Evolutionary conservation across 2,113 vertebrate species (phyloP).

Genomic region (Nerophis lumbriciformis): DNA sequence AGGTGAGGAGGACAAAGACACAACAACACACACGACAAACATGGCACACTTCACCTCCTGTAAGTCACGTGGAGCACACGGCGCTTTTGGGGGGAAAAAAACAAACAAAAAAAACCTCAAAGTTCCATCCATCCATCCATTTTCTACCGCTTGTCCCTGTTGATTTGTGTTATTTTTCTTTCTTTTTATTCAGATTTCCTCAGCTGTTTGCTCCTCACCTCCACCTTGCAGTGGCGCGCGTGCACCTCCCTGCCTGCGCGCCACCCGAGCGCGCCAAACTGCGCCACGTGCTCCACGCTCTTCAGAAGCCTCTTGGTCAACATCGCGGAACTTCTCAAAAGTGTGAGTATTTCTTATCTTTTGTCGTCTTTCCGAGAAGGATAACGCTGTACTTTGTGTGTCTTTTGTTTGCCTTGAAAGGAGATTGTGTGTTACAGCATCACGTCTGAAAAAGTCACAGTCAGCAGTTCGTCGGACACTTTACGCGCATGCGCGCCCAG

Average conservation of each 20-base stretch:
- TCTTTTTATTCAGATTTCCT: conserved; percentile 23
- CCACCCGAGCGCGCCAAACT: background rate
- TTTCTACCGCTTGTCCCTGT: no score
- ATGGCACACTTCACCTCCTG: conserved; percentile 39
- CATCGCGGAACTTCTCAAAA: conserved; percentile 6
- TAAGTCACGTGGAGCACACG: conserved; percentile 30
- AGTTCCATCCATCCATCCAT: no score
- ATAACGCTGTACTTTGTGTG: no score
- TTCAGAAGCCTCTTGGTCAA: conserved; percentile 35
- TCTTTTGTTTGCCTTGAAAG: conserved; percentile 9
- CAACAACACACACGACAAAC: background rate
- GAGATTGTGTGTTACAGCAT: conserved; percentile 41
- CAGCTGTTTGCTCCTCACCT: conserved; percentile 38
- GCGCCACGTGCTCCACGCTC: background rate
- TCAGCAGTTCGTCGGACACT: conserved; percentile 39
- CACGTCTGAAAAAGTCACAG: conserved; percentile 10
- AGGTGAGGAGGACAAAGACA: conserved; percentile 2
- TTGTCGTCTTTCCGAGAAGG: no score
- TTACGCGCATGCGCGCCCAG: conserved; percentile 52
- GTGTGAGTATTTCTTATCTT: conserved; percentile 38
- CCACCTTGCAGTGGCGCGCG: conserved; percentile 15
- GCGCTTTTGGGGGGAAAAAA: no score
- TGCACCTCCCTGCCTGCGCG: conserved; percentile 16
- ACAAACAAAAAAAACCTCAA: no score
- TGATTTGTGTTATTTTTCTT: background rate